These are phyloP conservation scores for Crocidura indochinensis DNA, from an alignment of 2,797 vertebrate genomes.

Conservation along the genomic window DNA sequence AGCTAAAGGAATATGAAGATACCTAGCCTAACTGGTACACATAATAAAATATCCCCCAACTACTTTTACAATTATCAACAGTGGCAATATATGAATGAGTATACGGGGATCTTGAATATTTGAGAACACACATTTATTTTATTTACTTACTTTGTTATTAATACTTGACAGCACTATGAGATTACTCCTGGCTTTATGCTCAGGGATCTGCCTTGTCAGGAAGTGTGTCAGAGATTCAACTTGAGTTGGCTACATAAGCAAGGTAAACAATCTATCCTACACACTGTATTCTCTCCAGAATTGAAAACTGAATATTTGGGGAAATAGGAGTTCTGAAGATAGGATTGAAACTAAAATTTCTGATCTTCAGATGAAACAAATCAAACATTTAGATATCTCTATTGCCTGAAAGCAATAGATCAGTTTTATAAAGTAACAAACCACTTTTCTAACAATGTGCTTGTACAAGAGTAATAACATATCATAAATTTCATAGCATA, in stretches of 20 bases:
- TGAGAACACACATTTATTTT: too few species aligned
- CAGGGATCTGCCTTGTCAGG: too few species aligned
- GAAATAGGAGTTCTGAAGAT: not conserved
- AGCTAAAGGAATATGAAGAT: not conserved
- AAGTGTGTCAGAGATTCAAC: too few species aligned
- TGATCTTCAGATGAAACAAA: not conserved
- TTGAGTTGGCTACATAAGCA: too few species aligned
- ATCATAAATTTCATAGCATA: not conserved
- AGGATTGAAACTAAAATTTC: not conserved
- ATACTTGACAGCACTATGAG: too few species aligned
- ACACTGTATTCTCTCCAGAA: too few species aligned
- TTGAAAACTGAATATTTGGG: not conserved
- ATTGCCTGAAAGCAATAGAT: not conserved
- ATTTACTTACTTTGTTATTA: too few species aligned
- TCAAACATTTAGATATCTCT: not conserved
- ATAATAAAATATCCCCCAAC: not conserved
- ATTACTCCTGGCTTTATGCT: too few species aligned
- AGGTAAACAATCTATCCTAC: too few species aligned
- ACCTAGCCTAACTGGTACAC: not conserved
- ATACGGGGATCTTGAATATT: not conserved
- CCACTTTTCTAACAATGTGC: not conserved
- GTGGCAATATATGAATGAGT: not conserved
- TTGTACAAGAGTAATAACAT: not conserved
- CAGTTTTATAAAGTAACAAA: not conserved
- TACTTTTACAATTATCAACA: not conserved